phyloP scores from a whole-genome alignment of 1,140 invertebrate genomes.

The Monochamus saltuarius region DNA sequence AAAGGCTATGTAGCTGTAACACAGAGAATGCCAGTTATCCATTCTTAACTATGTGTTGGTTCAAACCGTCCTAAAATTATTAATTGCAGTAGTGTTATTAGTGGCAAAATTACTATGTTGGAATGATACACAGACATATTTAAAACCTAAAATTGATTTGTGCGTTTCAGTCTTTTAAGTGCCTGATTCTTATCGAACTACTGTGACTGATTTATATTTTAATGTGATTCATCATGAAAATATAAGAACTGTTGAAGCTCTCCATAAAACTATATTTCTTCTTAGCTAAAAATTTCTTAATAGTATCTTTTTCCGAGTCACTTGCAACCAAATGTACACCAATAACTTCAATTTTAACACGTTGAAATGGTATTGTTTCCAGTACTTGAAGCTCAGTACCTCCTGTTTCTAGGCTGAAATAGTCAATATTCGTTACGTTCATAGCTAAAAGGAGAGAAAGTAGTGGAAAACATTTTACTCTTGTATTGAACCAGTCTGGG shows the following conservation, averaged over 20 bases:
- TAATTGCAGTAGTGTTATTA: too few species aligned
- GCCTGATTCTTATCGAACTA: slow-evolving; percentile 7
- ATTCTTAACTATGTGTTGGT: too few species aligned
- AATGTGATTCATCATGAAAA: slow-evolving; percentile 42
- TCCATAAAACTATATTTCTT: slow-evolving; percentile 47
- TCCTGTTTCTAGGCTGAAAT: slow-evolving; percentile 70
- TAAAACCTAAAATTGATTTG: slow-evolving; percentile 2
- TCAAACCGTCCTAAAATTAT: too few species aligned
- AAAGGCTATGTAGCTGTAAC: too few species aligned
- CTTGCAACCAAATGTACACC: slow-evolving; percentile 41
- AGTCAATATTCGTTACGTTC: slow-evolving; percentile 68
- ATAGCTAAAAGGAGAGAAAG: slow-evolving; percentile 77
- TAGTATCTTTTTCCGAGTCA: slow-evolving; percentile 44
- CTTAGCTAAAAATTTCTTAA: slow-evolving; percentile 46
- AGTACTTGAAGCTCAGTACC: slow-evolving; percentile 62
- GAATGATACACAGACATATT: too few species aligned
- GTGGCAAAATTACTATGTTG: too few species aligned
- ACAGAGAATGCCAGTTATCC: too few species aligned
- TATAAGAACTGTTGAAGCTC: slow-evolving; percentile 43
- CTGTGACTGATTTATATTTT: slow-evolving; percentile 29
- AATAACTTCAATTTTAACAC: slow-evolving; percentile 56
- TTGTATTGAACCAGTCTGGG: slow-evolving; percentile 56
- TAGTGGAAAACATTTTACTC: slow-evolving; percentile 82
- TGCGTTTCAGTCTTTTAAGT: slow-evolving; percentile 13
- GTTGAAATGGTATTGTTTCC: slow-evolving; percentile 57